Conservation (phyloP, 2,113 vertebrate species). For the Thalassarche chlororhynchos region DNA sequence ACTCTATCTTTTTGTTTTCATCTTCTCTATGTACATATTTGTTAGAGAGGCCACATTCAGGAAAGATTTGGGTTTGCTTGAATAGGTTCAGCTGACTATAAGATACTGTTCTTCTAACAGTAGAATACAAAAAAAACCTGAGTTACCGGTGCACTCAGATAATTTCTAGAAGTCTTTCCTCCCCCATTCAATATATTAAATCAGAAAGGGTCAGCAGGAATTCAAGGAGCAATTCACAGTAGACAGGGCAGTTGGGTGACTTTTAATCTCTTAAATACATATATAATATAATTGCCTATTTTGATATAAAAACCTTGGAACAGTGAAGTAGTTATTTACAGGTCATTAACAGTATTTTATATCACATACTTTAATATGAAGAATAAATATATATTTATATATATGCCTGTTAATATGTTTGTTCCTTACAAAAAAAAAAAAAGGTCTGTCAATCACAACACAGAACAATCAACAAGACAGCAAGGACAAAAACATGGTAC, state of each 20-base stretch:
- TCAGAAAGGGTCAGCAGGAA: not conserved
- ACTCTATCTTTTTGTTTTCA: not conserved
- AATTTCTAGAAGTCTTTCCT: slow-evolving; percentile 5
- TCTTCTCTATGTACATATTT: not conserved
- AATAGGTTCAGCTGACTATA: not conserved
- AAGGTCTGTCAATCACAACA: not conserved
- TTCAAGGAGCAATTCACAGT: not conserved
- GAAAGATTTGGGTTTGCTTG: not conserved
- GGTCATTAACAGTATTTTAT: not conserved
- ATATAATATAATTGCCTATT: not conserved
- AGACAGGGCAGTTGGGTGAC: not conserved
- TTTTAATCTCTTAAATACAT: not conserved
- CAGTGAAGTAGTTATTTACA: not conserved
- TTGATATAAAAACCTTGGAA: not conserved
- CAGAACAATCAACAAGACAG: not conserved
- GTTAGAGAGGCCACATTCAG: not conserved
- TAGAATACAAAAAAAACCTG: not conserved
- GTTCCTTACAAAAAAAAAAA: not conserved
- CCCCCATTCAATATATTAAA: not conserved
- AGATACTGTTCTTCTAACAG: not conserved
- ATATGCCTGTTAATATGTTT: not conserved
- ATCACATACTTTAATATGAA: not conserved
- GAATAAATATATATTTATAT: not conserved
- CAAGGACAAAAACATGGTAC: not conserved
- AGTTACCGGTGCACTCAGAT: not conserved